A percentile compares a stretch with the other conserved stretches of the same genome.
Evolutionary conservation across 2,113 vertebrate genomes (phyloP).

Genomic region (Sebastes schlegelii): DNA sequence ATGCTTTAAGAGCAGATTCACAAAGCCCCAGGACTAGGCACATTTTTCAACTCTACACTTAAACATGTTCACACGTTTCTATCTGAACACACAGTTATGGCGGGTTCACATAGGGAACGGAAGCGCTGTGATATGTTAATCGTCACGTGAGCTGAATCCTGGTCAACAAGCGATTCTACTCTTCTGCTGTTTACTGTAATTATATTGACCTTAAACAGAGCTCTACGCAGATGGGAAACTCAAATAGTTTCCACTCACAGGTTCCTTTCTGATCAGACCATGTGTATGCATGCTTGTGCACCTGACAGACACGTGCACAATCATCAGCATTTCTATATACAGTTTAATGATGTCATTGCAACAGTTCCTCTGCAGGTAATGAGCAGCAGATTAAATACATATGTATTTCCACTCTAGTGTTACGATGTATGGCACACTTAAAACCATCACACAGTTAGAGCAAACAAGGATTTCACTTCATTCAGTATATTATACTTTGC

Average conservation of each 20-base stretch:
- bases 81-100: not conserved
- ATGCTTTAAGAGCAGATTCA: not conserved
- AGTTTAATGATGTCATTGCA: not conserved
- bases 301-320: too few relatives aligned
- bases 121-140: too few relatives aligned
- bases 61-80: not conserved
- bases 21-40: not conserved
- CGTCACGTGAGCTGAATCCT: too few relatives aligned
- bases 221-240: too few relatives aligned
- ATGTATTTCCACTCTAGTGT: not conserved
- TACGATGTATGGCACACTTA: not conserved
- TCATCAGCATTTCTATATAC: too few relatives aligned
- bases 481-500: conserved; percentile 2
- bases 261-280: too few relatives aligned
- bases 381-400: not conserved
- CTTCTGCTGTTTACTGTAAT: too few relatives aligned
- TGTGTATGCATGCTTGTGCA: too few relatives aligned
- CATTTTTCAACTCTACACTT: not conserved
- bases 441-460: not conserved
- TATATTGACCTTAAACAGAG: too few relatives aligned
- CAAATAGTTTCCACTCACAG: too few relatives aligned
- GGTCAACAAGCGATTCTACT: too few relatives aligned
- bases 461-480: not conserved
- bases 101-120: too few relatives aligned
- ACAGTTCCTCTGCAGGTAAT: not conserved